Evolutionary conservation across 2,888 invertebrate species (phyloP).

Genomic region (Ypsolopha sequella): DNA sequence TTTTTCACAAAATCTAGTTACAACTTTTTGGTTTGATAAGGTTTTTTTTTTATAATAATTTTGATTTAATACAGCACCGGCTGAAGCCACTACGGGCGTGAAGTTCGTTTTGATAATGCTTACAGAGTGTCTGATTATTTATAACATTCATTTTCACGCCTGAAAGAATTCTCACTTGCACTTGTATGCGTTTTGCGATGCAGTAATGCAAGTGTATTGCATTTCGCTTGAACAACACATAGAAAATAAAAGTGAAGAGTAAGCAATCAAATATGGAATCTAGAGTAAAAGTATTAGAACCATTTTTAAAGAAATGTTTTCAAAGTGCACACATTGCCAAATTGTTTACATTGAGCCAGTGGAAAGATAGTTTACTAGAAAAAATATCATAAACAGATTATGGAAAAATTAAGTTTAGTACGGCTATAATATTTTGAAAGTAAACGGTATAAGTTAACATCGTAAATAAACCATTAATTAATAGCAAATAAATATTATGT

Average conservation of each 20-base stretch:
- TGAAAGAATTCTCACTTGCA: constrained; percentile 37
- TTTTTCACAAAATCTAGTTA: neutral
- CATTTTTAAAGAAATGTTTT: no score
- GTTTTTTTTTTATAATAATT: constrained; percentile 15
- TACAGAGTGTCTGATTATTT: constrained; percentile 54
- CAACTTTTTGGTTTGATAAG: constrained; percentile 5
- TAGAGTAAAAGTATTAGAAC: no score
- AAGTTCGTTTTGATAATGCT: constrained; percentile 60
- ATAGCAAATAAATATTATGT: no score
- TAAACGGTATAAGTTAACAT: no score
- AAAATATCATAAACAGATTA: no score
- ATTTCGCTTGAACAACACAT: neutral
- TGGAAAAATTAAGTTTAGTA: no score
- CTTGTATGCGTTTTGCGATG: constrained; percentile 18
- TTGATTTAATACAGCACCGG: constrained; percentile 25
- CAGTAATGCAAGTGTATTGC: constrained; percentile 17
- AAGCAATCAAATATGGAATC: no score
- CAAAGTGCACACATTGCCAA: no score
- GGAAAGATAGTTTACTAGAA: no score
- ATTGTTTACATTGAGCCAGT: no score
- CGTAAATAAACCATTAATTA: no score
- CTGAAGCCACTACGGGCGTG: constrained; percentile 49
- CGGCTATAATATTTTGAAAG: no score
- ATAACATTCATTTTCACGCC: constrained; percentile 71
- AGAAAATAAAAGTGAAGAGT: neutral